These are phyloP conservation scores for Temnothorax nylanderi DNA, from an alignment of 1,140 invertebrate species.

Conservation along the genomic window DNA sequence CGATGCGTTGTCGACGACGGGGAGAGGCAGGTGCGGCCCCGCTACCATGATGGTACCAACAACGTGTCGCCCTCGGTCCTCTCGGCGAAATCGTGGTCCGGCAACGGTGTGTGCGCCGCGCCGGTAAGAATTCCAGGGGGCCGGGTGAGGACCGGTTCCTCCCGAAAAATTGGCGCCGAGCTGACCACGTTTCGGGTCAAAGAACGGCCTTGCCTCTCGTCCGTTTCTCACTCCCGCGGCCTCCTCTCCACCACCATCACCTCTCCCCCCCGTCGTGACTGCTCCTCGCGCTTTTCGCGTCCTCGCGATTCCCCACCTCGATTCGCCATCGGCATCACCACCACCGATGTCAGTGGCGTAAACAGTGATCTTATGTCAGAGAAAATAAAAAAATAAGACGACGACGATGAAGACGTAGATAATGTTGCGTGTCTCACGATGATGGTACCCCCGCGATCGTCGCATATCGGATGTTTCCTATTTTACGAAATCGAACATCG, in stretches of 20 bases:
- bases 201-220: constrained; percentile 84
- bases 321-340: constrained; percentile 46
- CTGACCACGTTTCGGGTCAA: constrained; percentile 81
- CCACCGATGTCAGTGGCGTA: constrained; percentile 67
- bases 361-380: constrained; percentile 19
- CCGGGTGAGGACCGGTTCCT: constrained; percentile 78
- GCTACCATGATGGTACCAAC: constrained; percentile 13
- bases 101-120: background rate
- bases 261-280: constrained; percentile 13
- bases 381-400: background rate
- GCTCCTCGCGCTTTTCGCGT: constrained; percentile 67
- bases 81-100: constrained; percentile 47
- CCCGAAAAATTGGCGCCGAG: constrained; percentile 82
- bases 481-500: background rate
- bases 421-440: constrained; percentile 7
- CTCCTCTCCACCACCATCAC: constrained; percentile 39
- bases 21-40: constrained; percentile 54
- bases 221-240: constrained; percentile 70
- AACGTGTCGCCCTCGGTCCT: constrained; percentile 51
- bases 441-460: background rate
- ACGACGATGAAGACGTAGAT: background rate
- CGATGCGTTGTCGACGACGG: constrained; percentile 54
- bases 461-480: background rate
- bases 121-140: constrained; percentile 73
- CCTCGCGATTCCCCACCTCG: constrained; percentile 65